Conservation (phyloP, 2,113 vertebrate genomes). For the Elachura formosa region DNA sequence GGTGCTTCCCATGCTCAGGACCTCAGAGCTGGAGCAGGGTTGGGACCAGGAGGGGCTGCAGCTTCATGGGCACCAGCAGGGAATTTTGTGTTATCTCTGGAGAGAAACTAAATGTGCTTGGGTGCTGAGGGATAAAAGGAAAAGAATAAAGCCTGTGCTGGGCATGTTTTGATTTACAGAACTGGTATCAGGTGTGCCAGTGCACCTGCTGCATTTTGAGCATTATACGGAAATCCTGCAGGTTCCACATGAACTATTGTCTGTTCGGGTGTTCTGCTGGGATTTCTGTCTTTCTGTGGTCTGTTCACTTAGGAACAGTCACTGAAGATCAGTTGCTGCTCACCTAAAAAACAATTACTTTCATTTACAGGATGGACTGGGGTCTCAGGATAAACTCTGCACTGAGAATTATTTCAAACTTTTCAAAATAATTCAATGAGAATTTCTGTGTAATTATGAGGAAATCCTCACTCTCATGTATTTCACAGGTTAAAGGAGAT, state of each 20-base stretch:
- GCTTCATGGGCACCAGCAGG: not conserved
- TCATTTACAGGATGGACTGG: not conserved
- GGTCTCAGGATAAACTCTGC: not conserved
- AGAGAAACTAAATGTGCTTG: accelerated
- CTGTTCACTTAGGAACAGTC: not conserved
- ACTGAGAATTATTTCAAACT: not conserved
- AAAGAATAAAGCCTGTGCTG: not conserved
- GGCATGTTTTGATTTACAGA: not conserved
- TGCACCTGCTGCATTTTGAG: not conserved
- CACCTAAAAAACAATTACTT: not conserved
- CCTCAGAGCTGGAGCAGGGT: not conserved
- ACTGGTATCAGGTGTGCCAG: not conserved
- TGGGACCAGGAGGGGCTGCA: not conserved
- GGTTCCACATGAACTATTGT: accelerated
- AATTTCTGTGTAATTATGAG: not conserved
- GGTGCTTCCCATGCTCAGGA: not conserved
- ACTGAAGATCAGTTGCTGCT: not conserved
- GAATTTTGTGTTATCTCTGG: not conserved
- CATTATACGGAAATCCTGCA: not conserved
- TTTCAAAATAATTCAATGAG: not conserved
- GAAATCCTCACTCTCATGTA: not conserved
- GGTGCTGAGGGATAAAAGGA: not conserved
- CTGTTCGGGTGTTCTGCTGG: not conserved
- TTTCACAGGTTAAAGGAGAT: not conserved
- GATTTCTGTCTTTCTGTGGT: not conserved